Evolutionary conservation across 2,888 invertebrate species (phyloP).

Genomic region (Petrolisthes manimaculis): DNA sequence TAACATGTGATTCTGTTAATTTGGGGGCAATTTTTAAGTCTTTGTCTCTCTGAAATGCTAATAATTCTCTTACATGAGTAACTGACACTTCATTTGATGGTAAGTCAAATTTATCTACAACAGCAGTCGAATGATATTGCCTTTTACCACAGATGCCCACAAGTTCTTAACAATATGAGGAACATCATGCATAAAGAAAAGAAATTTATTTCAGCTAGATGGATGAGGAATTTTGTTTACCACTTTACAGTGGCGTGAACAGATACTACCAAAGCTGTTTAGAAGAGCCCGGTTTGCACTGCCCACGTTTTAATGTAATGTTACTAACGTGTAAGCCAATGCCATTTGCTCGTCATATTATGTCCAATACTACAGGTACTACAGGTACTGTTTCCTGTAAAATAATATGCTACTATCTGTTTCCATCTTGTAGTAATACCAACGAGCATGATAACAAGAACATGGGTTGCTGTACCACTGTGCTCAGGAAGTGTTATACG

Average conservation of each 20-base stretch:
- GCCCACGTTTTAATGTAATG: neutral
- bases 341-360: neutral
- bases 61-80: neutral
- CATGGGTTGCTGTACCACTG: neutral
- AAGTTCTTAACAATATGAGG: neutral
- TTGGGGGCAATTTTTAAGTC: neutral
- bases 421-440: slow-evolving; percentile 10
- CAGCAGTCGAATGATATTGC: neutral
- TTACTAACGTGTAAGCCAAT: neutral
- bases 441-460: neutral
- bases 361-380: neutral
- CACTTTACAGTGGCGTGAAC: neutral
- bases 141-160: no score
- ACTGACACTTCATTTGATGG: neutral
- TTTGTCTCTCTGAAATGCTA: neutral
- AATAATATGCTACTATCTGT: slow-evolving; percentile 11
- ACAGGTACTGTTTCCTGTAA: neutral
- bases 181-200: neutral
- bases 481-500: neutral
- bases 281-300: no score
- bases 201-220: neutral
- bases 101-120: neutral
- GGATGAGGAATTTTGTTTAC: neutral
- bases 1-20: neutral
- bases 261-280: neutral